Evolutionary conservation across 1,140 invertebrate genomes (phyloP), one percentile per base, ranked within the genome.

Genomic region (Streblospio benedicti): DNA sequence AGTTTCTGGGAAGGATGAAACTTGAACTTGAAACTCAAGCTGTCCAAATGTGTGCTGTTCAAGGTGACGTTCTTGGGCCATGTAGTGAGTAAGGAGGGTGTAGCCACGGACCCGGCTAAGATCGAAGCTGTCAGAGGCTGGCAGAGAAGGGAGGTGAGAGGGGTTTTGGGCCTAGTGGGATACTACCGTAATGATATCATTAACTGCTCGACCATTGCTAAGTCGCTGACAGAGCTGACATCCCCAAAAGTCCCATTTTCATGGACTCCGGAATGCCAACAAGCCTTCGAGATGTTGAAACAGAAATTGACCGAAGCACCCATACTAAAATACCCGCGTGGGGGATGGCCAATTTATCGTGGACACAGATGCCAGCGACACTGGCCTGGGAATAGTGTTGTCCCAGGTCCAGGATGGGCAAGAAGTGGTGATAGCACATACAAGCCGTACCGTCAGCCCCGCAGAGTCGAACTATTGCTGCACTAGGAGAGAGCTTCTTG

Each of bases 21-120:
- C 53, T 63, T 38, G 1, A 71, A 72, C 28, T 61, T 83, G 2
- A 80, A 77, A 30, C 66, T 81, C 1, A 81, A 78, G 35, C 63
- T 76, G 1, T 58, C 67, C 55, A 80, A 81, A 68, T 75, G 69
- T 27, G 23, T 18, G n/a, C 28, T 60, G 4, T 47, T 38, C 38
- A 58, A 75, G 49, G 47, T 80, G 4, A 59, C 61, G 25, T 80
- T 76, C 59, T 59, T 80, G 27, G 79, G 79, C 1, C 71, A 70
- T 59, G 20, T 30, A 20, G 54, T 66, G 16, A 49, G 38, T 12
- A 18, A 16, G 1, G 53, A 65, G 27, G 65, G 60, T 18, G 20
- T 66, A 1, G 28, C 27, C 18, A 45, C 52, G 6, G 60, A 53
- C 23, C 33, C 50, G 23, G 28, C 18, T 9, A 61, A 66, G 41